Evolutionary conservation across 2,888 invertebrate species (phyloP).

Genomic region (Brachypalpus laphriformis): DNA sequence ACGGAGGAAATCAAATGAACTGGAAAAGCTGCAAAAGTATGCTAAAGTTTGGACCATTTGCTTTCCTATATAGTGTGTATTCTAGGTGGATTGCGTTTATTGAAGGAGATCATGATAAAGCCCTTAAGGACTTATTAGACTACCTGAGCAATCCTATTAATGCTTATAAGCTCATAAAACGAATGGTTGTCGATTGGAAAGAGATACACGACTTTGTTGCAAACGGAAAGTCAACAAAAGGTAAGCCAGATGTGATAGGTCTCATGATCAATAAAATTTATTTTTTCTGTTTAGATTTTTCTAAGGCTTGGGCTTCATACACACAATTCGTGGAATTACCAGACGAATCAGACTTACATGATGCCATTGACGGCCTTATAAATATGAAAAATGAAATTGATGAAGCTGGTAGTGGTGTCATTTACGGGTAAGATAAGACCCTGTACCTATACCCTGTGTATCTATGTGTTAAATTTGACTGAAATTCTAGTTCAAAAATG

Average conservation of each 20-base stretch:
- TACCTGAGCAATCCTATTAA: conserved; percentile 95
- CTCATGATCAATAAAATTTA: neutral
- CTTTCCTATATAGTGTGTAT: neutral
- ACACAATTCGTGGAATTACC: neutral
- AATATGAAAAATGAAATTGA: neutral
- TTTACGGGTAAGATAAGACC: conserved; percentile 1
- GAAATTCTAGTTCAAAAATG: neutral
- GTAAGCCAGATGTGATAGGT: conserved; percentile 78
- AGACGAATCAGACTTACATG: neutral
- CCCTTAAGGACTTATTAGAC: conserved; percentile 88
- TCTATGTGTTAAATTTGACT: too few species aligned
- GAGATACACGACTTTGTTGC: conserved; percentile 82
- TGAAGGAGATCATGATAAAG: conserved; percentile 88
- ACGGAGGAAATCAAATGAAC: neutral
- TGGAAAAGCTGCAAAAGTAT: conserved; percentile 20
- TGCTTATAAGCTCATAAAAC: conserved; percentile 94
- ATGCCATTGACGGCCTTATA: neutral
- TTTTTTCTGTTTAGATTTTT: neutral
- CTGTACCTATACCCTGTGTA: too few species aligned
- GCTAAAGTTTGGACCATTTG: conserved; percentile 23
- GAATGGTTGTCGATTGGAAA: conserved; percentile 92
- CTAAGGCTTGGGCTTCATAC: neutral
- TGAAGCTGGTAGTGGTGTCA: neutral
- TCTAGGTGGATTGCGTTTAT: conserved; percentile 85
- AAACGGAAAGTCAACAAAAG: conserved; percentile 84